A percentile compares a stretch with the other conserved stretches of the same genome.
Conservation (phyloP, 2,888 invertebrate species). For the Lasioglossum villosulum region DNA sequence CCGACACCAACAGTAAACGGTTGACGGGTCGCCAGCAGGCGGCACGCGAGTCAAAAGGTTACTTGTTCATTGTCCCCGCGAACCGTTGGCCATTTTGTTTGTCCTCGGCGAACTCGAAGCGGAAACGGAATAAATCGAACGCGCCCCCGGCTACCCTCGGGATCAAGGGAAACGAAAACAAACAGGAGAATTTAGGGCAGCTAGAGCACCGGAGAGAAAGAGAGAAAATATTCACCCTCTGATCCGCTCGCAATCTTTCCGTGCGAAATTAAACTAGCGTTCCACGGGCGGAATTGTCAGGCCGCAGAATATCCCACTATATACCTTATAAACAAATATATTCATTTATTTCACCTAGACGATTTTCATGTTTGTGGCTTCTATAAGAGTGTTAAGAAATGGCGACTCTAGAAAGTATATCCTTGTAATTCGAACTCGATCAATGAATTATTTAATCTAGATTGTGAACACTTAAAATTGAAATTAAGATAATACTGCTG, state of each 20-base stretch:
- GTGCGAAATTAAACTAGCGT: neutral
- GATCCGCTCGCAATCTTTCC: neutral
- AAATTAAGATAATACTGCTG: too few relatives aligned
- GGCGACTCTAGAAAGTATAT: too few relatives aligned
- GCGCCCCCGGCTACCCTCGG: neutral
- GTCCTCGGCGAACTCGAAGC: neutral
- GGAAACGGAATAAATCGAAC: conserved; percentile 9
- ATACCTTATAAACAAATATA: neutral
- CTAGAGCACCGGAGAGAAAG: neutral
- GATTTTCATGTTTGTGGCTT: too few relatives aligned
- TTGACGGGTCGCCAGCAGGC: neutral
- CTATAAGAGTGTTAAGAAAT: too few relatives aligned
- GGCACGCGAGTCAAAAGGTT: neutral
- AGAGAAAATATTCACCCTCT: neutral
- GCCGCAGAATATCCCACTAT: neutral
- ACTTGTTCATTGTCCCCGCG: neutral
- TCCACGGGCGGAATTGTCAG: too few relatives aligned
- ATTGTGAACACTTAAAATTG: too few relatives aligned
- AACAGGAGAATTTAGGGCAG: neutral
- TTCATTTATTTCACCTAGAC: too few relatives aligned
- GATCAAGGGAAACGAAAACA: conserved; percentile 10
- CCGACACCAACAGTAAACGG: neutral
- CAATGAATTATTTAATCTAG: too few relatives aligned
- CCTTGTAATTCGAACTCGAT: too few relatives aligned
- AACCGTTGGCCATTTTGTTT: conserved; percentile 7